These are phyloP conservation scores for Rhombomys opimus DNA, from an alignment of 2,113 vertebrate genomes.

Conservation along the genomic window DNA sequence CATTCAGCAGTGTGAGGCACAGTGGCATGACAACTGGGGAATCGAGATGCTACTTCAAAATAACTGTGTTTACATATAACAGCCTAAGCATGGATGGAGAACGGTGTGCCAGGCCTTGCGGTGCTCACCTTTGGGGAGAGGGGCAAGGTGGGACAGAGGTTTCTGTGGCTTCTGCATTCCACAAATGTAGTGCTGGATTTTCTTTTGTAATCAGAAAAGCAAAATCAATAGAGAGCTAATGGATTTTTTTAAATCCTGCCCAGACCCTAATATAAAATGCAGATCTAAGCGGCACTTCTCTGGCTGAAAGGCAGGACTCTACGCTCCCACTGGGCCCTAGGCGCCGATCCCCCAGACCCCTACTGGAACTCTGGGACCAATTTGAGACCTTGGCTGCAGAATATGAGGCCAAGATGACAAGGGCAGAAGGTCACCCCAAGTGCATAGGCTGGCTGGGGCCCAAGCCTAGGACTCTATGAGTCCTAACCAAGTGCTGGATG, in stretches of 20 bases:
- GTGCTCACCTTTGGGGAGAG: neutral
- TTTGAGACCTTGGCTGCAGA: neutral
- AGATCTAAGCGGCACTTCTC: constrained; percentile 36
- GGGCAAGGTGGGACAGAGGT: neutral
- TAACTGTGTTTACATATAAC: constrained; percentile 1
- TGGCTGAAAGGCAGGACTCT: neutral
- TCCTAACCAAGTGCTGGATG: neutral
- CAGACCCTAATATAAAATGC: constrained; percentile 46
- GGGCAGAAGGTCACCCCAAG: neutral
- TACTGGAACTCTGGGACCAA: neutral
- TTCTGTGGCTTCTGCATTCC: neutral
- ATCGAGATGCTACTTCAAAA: neutral
- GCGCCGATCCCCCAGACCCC: neutral
- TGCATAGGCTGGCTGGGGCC: neutral
- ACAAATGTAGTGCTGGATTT: constrained; percentile 40
- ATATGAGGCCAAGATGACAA: neutral
- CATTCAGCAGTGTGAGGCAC: neutral
- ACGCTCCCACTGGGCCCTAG: neutral
- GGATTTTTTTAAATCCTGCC: constrained; percentile 42
- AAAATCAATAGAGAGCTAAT: constrained; percentile 71
- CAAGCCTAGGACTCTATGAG: neutral
- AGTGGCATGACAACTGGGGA: neutral
- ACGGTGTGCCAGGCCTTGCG: too few relatives aligned
- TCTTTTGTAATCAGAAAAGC: constrained; percentile 68
- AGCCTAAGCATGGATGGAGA: neutral